Base-by-base conservation (phyloP, 2,888 invertebrate species). In the Ischnura elegans region DNA sequence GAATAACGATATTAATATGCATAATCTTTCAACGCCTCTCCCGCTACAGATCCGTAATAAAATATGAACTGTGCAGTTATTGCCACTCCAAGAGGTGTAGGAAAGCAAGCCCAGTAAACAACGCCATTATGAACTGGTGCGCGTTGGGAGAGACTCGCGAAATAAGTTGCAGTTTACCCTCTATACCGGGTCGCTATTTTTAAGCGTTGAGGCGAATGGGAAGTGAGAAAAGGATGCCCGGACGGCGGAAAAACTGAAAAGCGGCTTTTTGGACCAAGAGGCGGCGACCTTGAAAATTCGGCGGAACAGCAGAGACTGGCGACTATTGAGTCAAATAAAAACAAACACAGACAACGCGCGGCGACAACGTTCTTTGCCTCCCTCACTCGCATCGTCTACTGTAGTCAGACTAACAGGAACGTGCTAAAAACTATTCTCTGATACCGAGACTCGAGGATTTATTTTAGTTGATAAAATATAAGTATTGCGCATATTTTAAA, bases 201-300 rank as follows among this genome's bases (percentile, higher is more conserved):
- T 76, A 36, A 76, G 76, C 76, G 5, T 76, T 76, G 19, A 36
- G 16, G 36, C n/a, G 76, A 36, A 36, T 36, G 16, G 10, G 36
- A 2, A 61, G 25, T 13, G 76, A 36, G 76, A 29, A 76, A 76
- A 76, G 76, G 76, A 36, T 76, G 6, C 76, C 36, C 76, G 36
- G 76, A 76, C 76, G 76, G 25, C 36, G 29, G 76, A 76, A 76
- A 76, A 36, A 36, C 76, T 76, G 76, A 76, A 76, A 76, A 76
- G 76, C 76, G 0, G 76, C 13, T n/a, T 3, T 76, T 3, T 76
- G 29, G 76, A 16, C 29, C 13, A 36, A 13, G 29, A n/a, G 29
- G 76, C 76, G 29, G 76, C 36, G 76, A 76, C 76, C 76, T 76
- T 76, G 76, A 76, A 76, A n/a, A 76, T 10, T n/a, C 36, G 76